These are phyloP conservation scores for Acrobasis suavella DNA, from an alignment of 2,888 invertebrate species.

Conservation along the genomic window DNA sequence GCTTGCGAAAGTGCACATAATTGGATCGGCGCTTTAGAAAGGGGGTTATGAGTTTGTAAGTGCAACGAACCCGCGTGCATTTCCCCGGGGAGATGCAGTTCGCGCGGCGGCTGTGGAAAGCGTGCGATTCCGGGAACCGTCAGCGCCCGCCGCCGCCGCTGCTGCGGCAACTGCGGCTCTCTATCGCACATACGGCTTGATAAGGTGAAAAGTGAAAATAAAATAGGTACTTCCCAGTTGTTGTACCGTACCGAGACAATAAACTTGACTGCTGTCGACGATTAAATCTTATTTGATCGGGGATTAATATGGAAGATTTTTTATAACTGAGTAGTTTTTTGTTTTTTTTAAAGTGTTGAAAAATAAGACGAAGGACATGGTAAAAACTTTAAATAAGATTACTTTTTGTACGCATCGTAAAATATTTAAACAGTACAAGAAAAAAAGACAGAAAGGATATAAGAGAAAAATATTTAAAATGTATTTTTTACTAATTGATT, in stretches of 20 bases:
- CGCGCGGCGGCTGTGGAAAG: slow-evolving; percentile 66
- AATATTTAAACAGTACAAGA: neutral
- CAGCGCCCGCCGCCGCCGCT: slow-evolving; percentile 38
- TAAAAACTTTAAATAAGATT: neutral
- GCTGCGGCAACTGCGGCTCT: slow-evolving; percentile 43
- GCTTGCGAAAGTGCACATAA: slow-evolving; percentile 83
- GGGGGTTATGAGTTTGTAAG: slow-evolving; percentile 83
- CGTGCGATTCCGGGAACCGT: slow-evolving; percentile 72
- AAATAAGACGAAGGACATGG: neutral
- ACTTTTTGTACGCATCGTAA: neutral
- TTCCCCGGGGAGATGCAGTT: slow-evolving; percentile 78
- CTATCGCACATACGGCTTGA: slow-evolving; percentile 45
- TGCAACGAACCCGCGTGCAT: slow-evolving; percentile 80
- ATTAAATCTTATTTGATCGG: slow-evolving; percentile 3
- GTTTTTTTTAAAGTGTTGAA: too few species aligned
- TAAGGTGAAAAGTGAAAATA: slow-evolving; percentile 74
- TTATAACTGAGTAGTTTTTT: neutral
- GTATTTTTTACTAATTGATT: slow-evolving; percentile 51
- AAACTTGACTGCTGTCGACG: slow-evolving; percentile 4
- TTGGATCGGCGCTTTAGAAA: slow-evolving; percentile 82
- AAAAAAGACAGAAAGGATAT: neutral
- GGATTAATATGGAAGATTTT: neutral
- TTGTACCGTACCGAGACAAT: neutral
- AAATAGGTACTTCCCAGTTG: slow-evolving; percentile 31
- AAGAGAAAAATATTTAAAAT: neutral